Percentiles rank a stretch among this genome's conserved stretches.
These are phyloP conservation scores for Phylloscopus trochiloides DNA, from an alignment of 2,113 vertebrate species.

Conservation along the genomic window DNA sequence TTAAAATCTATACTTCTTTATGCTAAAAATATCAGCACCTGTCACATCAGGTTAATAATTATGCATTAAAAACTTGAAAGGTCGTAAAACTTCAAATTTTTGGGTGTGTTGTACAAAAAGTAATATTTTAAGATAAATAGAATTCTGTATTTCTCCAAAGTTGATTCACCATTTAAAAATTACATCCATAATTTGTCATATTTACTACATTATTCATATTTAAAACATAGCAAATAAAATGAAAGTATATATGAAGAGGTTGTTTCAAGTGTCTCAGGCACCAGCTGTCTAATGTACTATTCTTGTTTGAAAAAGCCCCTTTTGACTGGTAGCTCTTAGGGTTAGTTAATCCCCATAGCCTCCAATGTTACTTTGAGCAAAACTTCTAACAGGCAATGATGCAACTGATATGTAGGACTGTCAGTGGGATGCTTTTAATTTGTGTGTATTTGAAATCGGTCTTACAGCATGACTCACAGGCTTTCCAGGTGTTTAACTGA, in stretches of 20 bases:
- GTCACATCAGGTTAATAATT: background rate
- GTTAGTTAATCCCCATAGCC: background rate
- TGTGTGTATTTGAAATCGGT: background rate
- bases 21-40: background rate
- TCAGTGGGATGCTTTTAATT: background rate
- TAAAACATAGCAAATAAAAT: background rate
- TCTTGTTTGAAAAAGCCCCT: background rate
- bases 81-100: background rate
- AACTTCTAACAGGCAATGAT: background rate
- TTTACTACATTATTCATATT: background rate
- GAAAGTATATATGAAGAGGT: background rate
- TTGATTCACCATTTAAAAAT: background rate
- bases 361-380: background rate
- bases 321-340: slow-evolving; percentile 5
- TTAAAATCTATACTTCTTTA: background rate
- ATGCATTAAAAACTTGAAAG: background rate
- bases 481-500: slow-evolving; percentile 30
- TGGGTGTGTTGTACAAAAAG: rapidly evolving
- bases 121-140: background rate
- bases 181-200: rapidly evolving
- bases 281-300: background rate
- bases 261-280: background rate
- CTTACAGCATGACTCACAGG: background rate
- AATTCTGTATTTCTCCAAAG: background rate
- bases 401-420: background rate